Percentiles rank a stretch among this genome's conserved stretches.
phyloP scores from a whole-genome alignment of 2,797 vertebrate genomes.

The Neostethus bicornis region DNA sequence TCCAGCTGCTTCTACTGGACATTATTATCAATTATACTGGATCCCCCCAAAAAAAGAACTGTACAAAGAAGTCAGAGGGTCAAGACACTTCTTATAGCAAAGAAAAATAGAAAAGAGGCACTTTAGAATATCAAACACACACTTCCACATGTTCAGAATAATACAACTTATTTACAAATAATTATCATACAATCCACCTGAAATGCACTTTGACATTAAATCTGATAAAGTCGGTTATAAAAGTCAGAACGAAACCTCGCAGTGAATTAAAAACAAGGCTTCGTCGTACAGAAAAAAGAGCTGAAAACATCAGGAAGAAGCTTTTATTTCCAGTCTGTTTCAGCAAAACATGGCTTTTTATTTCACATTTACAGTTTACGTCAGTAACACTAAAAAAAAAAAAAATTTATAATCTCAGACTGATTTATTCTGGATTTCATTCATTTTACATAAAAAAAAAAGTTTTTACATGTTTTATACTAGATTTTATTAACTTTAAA shows the following conservation, averaged over 20 bases:
- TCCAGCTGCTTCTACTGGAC: slow-evolving; percentile 30
- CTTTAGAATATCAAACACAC: slow-evolving; percentile 64
- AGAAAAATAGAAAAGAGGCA: slow-evolving; percentile 78
- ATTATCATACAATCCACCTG: slow-evolving; percentile 61
- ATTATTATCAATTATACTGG: slow-evolving; percentile 33
- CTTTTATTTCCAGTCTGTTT: slow-evolving; percentile 4
- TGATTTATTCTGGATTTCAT: too few relatives aligned
- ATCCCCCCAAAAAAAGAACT: slow-evolving; percentile 48
- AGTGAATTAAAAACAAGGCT: slow-evolving; percentile 10
- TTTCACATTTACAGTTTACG: slow-evolving; percentile 20
- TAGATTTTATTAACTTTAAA: too few relatives aligned
- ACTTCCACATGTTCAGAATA: slow-evolving; percentile 26
- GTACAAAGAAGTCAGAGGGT: slow-evolving; percentile 32
- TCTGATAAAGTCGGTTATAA: slow-evolving; percentile 58
- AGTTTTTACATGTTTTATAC: too few relatives aligned
- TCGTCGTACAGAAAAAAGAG: slow-evolving; percentile 37
- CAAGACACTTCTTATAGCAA: slow-evolving; percentile 45
- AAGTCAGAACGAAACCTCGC: slow-evolving; percentile 22
- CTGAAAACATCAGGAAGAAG: slow-evolving; percentile 29
- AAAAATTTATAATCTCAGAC: too few relatives aligned
- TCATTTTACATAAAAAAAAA: too few relatives aligned
- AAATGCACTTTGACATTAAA: slow-evolving; percentile 68
- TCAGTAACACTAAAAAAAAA: too few relatives aligned
- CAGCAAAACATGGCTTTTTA: slow-evolving; percentile 51
- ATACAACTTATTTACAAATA: slow-evolving; percentile 37